Evolutionary conservation across 1,140 invertebrate species (phyloP).

Genomic region (Drosophila oshimai): DNA sequence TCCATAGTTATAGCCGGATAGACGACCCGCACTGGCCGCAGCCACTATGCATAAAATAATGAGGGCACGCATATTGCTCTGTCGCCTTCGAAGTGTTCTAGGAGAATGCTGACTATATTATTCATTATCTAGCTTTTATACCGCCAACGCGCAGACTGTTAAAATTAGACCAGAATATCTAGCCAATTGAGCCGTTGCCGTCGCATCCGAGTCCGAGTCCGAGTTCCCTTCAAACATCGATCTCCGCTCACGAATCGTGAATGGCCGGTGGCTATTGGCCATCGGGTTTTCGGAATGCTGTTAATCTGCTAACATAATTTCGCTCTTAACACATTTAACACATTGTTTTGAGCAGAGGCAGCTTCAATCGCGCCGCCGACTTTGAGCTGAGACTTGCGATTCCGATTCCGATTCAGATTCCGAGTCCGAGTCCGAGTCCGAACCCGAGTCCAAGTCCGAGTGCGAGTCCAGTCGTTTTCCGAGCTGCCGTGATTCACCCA

Average conservation of each 20-base stretch:
- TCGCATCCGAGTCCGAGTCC: constrained; percentile 7
- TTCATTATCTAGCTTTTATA: constrained; percentile 75
- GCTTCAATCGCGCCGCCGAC: constrained; percentile 65
- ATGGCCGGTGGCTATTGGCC: constrained; percentile 45
- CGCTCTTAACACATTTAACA: constrained; percentile 81
- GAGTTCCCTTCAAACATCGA: constrained; percentile 20
- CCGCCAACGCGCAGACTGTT: constrained; percentile 57
- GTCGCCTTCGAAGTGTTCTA: constrained; percentile 39
- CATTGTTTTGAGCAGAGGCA: constrained; percentile 66
- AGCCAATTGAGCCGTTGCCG: constrained; percentile 58
- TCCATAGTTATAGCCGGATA: constrained; percentile 65
- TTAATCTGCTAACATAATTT: constrained; percentile 81
- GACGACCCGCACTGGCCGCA: constrained; percentile 56
- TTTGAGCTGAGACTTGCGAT: constrained; percentile 2
- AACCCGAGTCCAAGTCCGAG: not conserved
- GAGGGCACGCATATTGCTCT: constrained; percentile 57
- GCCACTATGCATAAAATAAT: constrained; percentile 66
- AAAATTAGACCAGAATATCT: constrained; percentile 67
- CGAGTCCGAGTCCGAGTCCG: not conserved
- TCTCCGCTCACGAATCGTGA: constrained; percentile 23
- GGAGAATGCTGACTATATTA: constrained; percentile 52
- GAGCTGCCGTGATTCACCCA: constrained; percentile 69
- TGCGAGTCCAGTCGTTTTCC: constrained; percentile 34
- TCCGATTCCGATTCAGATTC: constrained; percentile 34
- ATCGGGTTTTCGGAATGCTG: constrained; percentile 69